Percentiles rank a stretch among this genome's conserved stretches.
Conservation (phyloP, 1,140 invertebrate species). For the Prorops nasuta region DNA sequence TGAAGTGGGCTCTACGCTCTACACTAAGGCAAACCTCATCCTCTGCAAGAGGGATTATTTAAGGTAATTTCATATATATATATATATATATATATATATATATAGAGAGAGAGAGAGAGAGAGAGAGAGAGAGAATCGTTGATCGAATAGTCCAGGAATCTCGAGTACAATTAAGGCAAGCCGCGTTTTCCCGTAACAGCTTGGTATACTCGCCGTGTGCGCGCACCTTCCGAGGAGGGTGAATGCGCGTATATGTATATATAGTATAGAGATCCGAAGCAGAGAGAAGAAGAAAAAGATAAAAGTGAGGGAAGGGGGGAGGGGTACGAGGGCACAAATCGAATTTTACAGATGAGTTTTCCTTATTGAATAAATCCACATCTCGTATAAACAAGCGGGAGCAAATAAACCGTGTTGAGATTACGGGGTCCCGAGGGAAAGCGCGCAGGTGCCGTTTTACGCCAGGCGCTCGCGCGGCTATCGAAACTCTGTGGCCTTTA, state of each 20-base stretch:
- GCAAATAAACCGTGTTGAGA: constrained; percentile 51
- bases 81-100: too few species aligned
- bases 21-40: constrained; percentile 89
- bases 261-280: too few species aligned
- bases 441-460: constrained; percentile 44
- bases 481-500: constrained; percentile 45
- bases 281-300: neutral
- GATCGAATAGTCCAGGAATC: too few species aligned
- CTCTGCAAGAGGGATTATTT: constrained; percentile 92
- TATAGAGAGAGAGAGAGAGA: too few species aligned
- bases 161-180: too few species aligned
- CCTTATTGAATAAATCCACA: constrained; percentile 46
- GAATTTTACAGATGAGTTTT: constrained; percentile 51
- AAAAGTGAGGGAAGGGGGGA: neutral
- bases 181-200: too few species aligned
- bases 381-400: constrained; percentile 42
- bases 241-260: neutral
- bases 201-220: too few species aligned
- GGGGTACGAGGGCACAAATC: constrained; percentile 29
- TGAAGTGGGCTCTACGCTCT: constrained; percentile 88
- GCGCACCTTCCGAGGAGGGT: too few species aligned
- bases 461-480: constrained; percentile 22
- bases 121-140: too few species aligned
- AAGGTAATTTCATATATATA: constrained; percentile 60
- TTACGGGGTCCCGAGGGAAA: constrained; percentile 45